Conservation (phyloP, 53 echinoderm and acorn worm genomes). For the Astropecten irregularis region DNA sequence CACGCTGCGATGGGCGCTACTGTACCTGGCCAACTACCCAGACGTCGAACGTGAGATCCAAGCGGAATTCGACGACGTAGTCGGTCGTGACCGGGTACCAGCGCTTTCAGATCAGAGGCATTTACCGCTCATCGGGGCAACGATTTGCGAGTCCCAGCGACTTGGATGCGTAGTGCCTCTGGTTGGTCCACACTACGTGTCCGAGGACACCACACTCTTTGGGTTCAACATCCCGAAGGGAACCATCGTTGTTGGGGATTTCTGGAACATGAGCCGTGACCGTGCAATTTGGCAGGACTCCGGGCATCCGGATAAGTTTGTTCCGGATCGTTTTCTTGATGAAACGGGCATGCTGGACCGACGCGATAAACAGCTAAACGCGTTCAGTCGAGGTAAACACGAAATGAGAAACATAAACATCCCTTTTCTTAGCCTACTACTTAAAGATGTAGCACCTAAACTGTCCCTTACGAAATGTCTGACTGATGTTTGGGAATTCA, state of each 20-base stretch:
- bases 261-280: constrained; percentile 55
- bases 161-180: constrained; percentile 41
- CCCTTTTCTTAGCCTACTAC: background rate
- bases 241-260: constrained; percentile 45
- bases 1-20: constrained; percentile 42
- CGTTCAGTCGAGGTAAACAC: constrained; percentile 26
- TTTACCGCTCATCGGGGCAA: constrained; percentile 35
- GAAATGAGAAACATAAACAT: too few relatives aligned
- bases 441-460: background rate
- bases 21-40: constrained; percentile 25
- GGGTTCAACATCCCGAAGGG: constrained; percentile 40
- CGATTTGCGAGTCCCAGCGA: constrained; percentile 32
- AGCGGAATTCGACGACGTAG: background rate
- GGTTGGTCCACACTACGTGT: constrained; percentile 26
- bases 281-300: constrained; percentile 15
- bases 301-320: constrained; percentile 40
- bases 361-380: background rate
- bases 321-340: constrained; percentile 49
- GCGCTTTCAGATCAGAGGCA: constrained; percentile 1
- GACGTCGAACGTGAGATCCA: constrained; percentile 28
- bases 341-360: constrained; percentile 1
- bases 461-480: too few relatives aligned
- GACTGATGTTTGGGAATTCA: too few relatives aligned
- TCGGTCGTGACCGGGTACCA: constrained; percentile 11
- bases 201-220: constrained; percentile 21